phyloP scores from a whole-genome alignment of 1,140 invertebrate species.

The Trichonephila inaurata region DNA sequence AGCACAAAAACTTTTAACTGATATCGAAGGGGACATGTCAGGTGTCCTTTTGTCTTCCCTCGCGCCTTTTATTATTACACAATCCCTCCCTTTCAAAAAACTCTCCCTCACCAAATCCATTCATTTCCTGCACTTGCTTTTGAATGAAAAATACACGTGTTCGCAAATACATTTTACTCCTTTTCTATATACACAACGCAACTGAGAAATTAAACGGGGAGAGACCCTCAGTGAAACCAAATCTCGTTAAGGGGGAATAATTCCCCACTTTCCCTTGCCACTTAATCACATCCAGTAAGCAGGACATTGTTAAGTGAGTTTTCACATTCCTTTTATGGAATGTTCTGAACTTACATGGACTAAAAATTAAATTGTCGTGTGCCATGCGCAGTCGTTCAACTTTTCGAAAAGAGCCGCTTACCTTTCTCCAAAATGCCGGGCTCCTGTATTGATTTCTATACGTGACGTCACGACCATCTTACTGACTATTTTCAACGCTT shows the following conservation, averaged over 20 bases:
- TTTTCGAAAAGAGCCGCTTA: slow-evolving; percentile 3
- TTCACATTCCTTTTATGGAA: not conserved
- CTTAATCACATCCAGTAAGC: not conserved
- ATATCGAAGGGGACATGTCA: no score
- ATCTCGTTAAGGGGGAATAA: not conserved
- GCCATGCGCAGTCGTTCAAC: not conserved
- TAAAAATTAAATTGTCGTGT: slow-evolving; percentile 27
- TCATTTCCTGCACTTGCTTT: no score
- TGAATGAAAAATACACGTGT: no score
- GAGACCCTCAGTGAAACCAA: no score
- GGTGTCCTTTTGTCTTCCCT: no score
- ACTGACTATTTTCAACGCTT: slow-evolving; percentile 65
- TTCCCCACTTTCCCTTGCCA: not conserved
- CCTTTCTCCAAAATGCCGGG: slow-evolving; percentile 53
- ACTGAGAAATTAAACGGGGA: no score
- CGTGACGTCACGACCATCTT: slow-evolving; percentile 59
- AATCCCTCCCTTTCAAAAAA: no score
- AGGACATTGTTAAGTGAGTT: not conserved
- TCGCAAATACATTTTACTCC: no score
- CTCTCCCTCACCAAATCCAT: no score
- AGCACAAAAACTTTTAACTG: no score
- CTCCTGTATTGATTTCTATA: slow-evolving; percentile 48
- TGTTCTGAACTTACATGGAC: not conserved
- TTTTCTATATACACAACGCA: no score
- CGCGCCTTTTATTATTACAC: no score